These are phyloP conservation scores for Ptychodera flava DNA, from an alignment of 35 echinoderm and acorn worm species.

Conservation along the genomic window DNA sequence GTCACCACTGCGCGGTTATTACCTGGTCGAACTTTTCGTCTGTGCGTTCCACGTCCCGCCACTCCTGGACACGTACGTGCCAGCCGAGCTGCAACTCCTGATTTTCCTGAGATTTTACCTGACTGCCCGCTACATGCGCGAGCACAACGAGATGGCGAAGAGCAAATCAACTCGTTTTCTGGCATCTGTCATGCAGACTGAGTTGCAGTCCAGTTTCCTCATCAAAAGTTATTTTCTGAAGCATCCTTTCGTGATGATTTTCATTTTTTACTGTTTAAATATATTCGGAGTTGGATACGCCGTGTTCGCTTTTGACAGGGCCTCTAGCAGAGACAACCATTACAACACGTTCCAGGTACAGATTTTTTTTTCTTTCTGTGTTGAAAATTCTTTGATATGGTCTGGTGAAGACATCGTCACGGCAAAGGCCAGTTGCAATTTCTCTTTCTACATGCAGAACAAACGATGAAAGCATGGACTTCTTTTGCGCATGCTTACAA, in stretches of 20 bases:
- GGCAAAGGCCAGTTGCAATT: too few species aligned
- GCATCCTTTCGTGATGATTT: conserved; percentile 27
- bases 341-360: conserved; percentile 20
- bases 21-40: not conserved
- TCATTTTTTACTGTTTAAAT: conserved; percentile 35
- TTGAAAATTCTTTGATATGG: too few species aligned
- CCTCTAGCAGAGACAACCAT: not conserved
- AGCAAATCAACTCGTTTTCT: conserved; percentile 42
- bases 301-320: conserved; percentile 25
- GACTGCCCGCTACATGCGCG: conserved; percentile 13
- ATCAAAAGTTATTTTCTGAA: conserved; percentile 37
- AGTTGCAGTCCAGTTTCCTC: conserved; percentile 19
- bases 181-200: conserved; percentile 38
- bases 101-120: not conserved
- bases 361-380: too few species aligned
- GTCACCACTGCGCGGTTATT: not conserved
- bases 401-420: too few species aligned
- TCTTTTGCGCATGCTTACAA: too few species aligned
- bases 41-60: not conserved
- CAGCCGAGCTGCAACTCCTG: not conserved
- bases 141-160: conserved; percentile 30
- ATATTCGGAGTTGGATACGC: conserved; percentile 31
- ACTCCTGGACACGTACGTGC: not conserved
- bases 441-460: too few species aligned
- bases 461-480: too few species aligned